Conservation (phyloP, 2,113 vertebrate species). For the Chaetorhynchus papuensis region DNA sequence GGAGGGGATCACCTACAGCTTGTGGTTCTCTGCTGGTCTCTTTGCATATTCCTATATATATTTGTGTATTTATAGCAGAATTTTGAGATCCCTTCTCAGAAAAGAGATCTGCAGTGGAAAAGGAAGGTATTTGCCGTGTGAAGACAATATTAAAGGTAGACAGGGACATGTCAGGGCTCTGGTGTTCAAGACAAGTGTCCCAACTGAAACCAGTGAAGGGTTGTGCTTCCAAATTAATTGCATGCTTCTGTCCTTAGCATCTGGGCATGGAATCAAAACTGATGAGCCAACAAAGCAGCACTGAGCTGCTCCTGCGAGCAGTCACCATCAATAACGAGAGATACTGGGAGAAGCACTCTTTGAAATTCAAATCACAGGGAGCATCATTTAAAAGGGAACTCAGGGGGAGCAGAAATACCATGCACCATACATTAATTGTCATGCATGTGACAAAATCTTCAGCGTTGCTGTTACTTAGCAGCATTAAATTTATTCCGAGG, state of each 20-base stretch:
- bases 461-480: neutral
- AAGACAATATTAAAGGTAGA: neutral
- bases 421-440: constrained; percentile 2
- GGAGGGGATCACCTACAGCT: neutral
- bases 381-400: neutral
- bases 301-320: neutral
- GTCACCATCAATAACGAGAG: constrained; percentile 17
- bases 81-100: neutral
- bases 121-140: neutral
- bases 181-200: neutral
- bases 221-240: constrained; percentile 44
- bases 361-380: constrained; percentile 18
- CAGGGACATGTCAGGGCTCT: neutral
- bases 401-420: neutral
- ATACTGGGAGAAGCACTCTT: neutral
- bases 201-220: neutral
- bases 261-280: constrained; percentile 35
- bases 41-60: neutral
- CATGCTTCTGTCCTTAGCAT: neutral
- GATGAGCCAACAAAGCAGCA: constrained; percentile 18
- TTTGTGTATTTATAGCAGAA: neutral
- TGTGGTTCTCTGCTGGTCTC: neutral
- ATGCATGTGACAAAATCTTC: neutral
- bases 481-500: neutral
- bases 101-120: neutral